These are phyloP conservation scores for Poicephalus gulielmi DNA, from an alignment of 2,113 vertebrate species.

Conservation along the genomic window DNA sequence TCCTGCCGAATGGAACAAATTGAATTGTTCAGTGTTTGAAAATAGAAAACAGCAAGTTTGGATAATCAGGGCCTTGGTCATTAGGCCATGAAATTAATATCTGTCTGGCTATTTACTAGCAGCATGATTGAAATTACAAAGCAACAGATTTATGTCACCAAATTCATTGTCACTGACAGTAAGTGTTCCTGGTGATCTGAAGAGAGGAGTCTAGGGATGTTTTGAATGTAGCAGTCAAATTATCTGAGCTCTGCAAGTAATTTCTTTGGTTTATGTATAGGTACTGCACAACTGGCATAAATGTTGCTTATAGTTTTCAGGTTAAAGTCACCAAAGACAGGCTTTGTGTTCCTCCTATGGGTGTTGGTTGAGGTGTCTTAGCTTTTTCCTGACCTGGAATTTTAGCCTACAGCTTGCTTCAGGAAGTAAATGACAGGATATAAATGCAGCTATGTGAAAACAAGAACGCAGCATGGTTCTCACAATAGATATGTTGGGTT, in stretches of 20 bases:
- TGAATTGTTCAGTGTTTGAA: accelerated
- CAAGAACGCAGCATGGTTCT: background rate
- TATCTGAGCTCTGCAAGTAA: background rate
- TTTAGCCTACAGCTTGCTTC: background rate
- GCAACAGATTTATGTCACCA: background rate
- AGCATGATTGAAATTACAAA: background rate
- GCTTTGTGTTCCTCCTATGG: accelerated
- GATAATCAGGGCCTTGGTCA: background rate
- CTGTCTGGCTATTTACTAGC: background rate
- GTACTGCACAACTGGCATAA: background rate
- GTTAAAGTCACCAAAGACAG: background rate
- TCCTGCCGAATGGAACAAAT: background rate
- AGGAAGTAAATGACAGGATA: background rate
- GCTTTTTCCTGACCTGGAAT: background rate
- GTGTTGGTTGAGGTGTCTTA: accelerated
- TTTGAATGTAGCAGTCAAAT: accelerated
- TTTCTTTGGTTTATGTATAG: accelerated
- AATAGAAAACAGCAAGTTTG: background rate
- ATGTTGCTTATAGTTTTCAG: background rate
- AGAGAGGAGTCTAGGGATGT: background rate
- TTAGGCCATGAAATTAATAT: background rate
- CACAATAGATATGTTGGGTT: background rate
- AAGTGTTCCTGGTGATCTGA: background rate
- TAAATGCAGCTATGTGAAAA: background rate
- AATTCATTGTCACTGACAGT: accelerated